Percentiles rank a stretch among this genome's conserved stretches.
Conservation (phyloP, 2,888 invertebrate species). For the Melangyna quadrimaculata region DNA sequence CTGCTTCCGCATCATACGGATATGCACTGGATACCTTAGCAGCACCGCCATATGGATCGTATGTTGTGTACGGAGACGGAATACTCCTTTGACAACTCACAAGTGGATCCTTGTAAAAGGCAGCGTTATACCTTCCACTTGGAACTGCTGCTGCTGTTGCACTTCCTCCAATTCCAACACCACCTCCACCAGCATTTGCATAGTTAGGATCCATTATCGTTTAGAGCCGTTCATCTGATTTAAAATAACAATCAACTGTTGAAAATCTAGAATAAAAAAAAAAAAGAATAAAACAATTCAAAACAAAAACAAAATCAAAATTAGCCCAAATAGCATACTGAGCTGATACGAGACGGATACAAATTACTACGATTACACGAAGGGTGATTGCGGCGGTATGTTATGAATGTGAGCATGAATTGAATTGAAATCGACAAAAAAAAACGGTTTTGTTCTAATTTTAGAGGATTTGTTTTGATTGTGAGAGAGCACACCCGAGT, state of each 20-base stretch:
- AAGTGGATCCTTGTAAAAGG: slow-evolving; percentile 59
- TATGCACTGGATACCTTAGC: slow-evolving; percentile 44
- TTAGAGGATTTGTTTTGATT: slow-evolving; percentile 71
- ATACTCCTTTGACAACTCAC: slow-evolving; percentile 57
- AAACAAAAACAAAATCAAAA: slow-evolving; percentile 63
- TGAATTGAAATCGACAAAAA: slow-evolving; percentile 17
- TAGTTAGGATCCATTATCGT: slow-evolving; percentile 68
- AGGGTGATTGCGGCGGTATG: slow-evolving; percentile 17
- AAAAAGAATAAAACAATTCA: slow-evolving; percentile 13
- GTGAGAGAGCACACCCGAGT: slow-evolving; percentile 38
- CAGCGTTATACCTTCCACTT: slow-evolving; percentile 51
- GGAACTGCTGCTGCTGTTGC: slow-evolving; percentile 71
- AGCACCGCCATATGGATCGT: slow-evolving; percentile 71
- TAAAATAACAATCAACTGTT: slow-evolving; percentile 35
- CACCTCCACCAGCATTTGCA: slow-evolving; percentile 62
- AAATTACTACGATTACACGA: slow-evolving; percentile 43
- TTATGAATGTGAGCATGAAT: slow-evolving; percentile 27
- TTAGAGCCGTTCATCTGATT: slow-evolving; percentile 54
- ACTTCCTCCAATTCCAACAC: slow-evolving; percentile 66
- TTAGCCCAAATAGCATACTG: slow-evolving; percentile 56
- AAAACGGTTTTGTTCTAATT: slow-evolving; percentile 64
- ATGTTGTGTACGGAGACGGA: slow-evolving; percentile 55
- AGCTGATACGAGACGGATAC: slow-evolving; percentile 51
- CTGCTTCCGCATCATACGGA: slow-evolving; percentile 65
- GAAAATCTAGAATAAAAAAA: slow-evolving; percentile 45